Evolutionary conservation across 2,888 invertebrate genomes (phyloP).

Genomic region (Orchesella flavescens): DNA sequence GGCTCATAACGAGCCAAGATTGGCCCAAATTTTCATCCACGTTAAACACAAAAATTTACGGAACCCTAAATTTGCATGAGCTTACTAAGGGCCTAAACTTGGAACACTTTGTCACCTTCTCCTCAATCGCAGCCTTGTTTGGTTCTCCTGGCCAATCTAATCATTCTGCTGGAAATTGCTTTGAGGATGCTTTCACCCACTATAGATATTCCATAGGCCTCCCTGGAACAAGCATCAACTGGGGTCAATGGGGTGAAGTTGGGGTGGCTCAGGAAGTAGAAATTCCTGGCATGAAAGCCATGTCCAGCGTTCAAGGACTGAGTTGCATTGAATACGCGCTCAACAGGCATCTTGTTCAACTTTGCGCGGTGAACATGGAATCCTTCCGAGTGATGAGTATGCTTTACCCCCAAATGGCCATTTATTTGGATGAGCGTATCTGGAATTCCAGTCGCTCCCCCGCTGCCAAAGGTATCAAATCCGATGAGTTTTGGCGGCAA

Average conservation of each 20-base stretch:
- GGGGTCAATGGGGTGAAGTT: slow-evolving; percentile 65
- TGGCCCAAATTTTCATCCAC: slow-evolving; percentile 45
- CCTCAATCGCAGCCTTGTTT: slow-evolving; percentile 31
- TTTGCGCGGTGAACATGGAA: slow-evolving; percentile 31
- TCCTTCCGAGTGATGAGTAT: slow-evolving; percentile 26
- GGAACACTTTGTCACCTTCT: slow-evolving; percentile 60
- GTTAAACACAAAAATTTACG: slow-evolving; percentile 44
- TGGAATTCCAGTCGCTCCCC: not conserved
- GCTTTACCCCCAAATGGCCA: slow-evolving; percentile 17
- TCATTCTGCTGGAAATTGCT: slow-evolving; percentile 55
- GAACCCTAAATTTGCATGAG: slow-evolving; percentile 40
- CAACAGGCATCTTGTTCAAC: slow-evolving; percentile 34
- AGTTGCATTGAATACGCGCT: slow-evolving; percentile 37
- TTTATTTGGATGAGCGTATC: slow-evolving; percentile 57
- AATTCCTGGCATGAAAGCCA: slow-evolving; percentile 48
- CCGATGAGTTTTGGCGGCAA: slow-evolving; percentile 57
- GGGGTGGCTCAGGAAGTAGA: slow-evolving; percentile 56
- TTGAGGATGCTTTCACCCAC: slow-evolving; percentile 49
- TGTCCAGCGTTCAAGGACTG: slow-evolving; percentile 51
- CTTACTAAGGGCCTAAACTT: slow-evolving; percentile 26
- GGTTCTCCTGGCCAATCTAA: slow-evolving; percentile 47
- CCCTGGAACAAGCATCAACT: slow-evolving; percentile 54
- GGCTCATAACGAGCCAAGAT: slow-evolving; percentile 37
- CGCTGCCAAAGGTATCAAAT: not conserved
- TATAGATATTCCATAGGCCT: slow-evolving; percentile 57